These are phyloP conservation scores for Fringilla coelebs DNA, from an alignment of 2,797 vertebrate genomes.

Conservation along the genomic window DNA sequence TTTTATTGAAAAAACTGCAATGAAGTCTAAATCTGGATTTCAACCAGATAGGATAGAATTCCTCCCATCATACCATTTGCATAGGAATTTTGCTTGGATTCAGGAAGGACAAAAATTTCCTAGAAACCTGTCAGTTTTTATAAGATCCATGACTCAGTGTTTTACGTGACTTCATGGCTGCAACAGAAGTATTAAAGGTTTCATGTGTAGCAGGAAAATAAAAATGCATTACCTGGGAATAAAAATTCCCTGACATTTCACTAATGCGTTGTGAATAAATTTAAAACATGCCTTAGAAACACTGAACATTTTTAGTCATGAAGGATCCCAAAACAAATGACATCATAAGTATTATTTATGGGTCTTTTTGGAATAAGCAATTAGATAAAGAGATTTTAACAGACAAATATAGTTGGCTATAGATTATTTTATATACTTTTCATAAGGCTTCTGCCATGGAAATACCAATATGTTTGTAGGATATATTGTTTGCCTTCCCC, in stretches of 20 bases:
- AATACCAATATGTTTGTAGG: not conserved
- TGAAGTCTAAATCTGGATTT: not conserved
- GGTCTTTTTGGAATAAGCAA: accelerated
- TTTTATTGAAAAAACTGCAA: not conserved
- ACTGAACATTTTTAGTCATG: not conserved
- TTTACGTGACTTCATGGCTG: not conserved
- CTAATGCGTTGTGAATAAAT: not conserved
- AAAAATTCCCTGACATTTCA: not conserved
- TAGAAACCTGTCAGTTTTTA: not conserved
- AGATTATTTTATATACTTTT: not conserved
- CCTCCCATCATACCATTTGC: not conserved
- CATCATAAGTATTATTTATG: not conserved
- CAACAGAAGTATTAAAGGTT: not conserved
- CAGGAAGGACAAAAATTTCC: not conserved
- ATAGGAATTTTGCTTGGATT: not conserved
- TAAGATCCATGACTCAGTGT: not conserved
- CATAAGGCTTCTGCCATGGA: not conserved
- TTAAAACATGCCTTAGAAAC: not conserved
- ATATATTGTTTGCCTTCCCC: not conserved
- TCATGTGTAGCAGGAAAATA: not conserved
- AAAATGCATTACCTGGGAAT: not conserved
- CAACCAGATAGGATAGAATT: not conserved
- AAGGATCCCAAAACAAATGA: not conserved
- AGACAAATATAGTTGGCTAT: not conserved
- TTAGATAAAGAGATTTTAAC: not conserved